A percentile compares a stretch with the other conserved stretches of the same genome.
Conservation (phyloP, 1,140 invertebrate species). For the Solen grandis region DNA sequence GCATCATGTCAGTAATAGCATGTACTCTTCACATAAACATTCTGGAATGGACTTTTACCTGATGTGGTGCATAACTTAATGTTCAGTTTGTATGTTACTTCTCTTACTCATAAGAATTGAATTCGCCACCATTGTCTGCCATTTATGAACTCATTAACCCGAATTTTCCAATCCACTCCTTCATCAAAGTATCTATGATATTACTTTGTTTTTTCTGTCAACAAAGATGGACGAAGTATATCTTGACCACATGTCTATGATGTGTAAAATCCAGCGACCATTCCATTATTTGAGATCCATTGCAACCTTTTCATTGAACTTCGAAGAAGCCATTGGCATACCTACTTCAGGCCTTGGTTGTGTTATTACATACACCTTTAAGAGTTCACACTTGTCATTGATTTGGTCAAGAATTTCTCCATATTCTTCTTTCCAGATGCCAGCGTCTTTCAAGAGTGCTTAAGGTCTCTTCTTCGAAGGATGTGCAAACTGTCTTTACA, state of each 20-base stretch:
- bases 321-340: slow-evolving; percentile 54
- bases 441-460: slow-evolving; percentile 53
- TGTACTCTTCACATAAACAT: not conserved
- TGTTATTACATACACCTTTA: slow-evolving; percentile 38
- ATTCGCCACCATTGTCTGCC: slow-evolving; percentile 56
- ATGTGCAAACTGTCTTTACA: slow-evolving; percentile 55
- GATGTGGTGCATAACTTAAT: slow-evolving; percentile 50
- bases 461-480: slow-evolving; percentile 42
- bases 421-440: slow-evolving; percentile 47
- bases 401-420: slow-evolving; percentile 29
- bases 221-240: slow-evolving; percentile 47
- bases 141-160: slow-evolving; percentile 46
- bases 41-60: slow-evolving; percentile 38
- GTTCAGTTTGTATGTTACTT: slow-evolving; percentile 53
- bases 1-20: slow-evolving; percentile 46
- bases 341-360: slow-evolving; percentile 36
- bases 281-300: slow-evolving; percentile 50
- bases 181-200: slow-evolving; percentile 53
- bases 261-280: slow-evolving; percentile 46
- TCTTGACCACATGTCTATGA: slow-evolving; percentile 60
- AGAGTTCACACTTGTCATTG: slow-evolving; percentile 23
- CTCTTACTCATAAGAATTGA: slow-evolving; percentile 57
- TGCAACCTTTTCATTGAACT: slow-evolving; percentile 50
- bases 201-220: slow-evolving; percentile 12
- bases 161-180: slow-evolving; percentile 53